A percentile compares a stretch with the other conserved stretches of the same genome.
Conservation (phyloP, 2,888 invertebrate species). For the Cheilosia impressa region DNA sequence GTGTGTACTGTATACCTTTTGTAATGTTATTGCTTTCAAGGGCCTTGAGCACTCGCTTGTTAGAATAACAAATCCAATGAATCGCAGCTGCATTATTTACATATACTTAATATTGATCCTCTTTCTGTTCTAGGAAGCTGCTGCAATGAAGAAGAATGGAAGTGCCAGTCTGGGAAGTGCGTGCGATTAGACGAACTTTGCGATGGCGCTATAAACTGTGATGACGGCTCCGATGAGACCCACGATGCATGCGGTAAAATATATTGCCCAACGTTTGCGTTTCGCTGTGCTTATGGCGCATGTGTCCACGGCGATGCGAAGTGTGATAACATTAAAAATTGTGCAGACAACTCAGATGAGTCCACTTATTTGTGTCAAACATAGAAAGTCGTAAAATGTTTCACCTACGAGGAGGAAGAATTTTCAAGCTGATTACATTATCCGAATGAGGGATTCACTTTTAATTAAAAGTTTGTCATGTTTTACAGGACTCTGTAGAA, state of each 20-base stretch:
- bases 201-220: conserved; percentile 64
- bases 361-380: not conserved
- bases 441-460: no score
- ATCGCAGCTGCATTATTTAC: not conserved
- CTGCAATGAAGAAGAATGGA: conserved; percentile 13
- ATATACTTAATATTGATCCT: not conserved
- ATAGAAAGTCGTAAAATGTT: not conserved
- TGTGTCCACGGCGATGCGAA: conserved; percentile 41
- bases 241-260: conserved; percentile 58
- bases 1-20: no score
- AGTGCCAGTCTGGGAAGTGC: conserved; percentile 55
- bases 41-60: no score
- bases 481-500: no score
- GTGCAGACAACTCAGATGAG: conserved; percentile 73
- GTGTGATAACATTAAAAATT: conserved; percentile 63
- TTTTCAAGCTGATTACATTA: no score
- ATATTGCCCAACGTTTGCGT: conserved; percentile 84
- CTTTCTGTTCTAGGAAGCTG: not conserved
- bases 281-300: conserved; percentile 73
- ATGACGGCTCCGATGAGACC: conserved; percentile 70
- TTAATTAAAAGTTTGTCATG: no score
- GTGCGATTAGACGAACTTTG: conserved; percentile 54
- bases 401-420: no score
- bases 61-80: not conserved
- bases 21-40: no score